Conservation (phyloP, 2,797 vertebrate genomes). For the Huso huso region DNA sequence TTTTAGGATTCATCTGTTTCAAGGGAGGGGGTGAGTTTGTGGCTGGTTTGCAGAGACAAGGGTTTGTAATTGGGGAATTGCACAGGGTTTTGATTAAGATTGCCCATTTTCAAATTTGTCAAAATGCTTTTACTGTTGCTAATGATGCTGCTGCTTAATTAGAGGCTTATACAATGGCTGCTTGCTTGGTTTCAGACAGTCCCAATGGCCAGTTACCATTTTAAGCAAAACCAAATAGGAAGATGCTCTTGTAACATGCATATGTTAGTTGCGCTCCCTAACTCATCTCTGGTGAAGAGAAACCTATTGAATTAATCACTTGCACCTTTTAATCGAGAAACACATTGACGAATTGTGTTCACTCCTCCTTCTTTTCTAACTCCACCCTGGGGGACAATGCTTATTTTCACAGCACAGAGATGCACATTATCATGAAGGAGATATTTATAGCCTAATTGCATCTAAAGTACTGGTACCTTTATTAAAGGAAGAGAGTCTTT, state of each 20-base stretch:
- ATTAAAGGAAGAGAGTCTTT: too few species aligned
- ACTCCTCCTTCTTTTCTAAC: not conserved
- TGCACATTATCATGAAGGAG: not conserved
- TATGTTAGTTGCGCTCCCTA: not conserved
- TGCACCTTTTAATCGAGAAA: conserved; percentile 1
- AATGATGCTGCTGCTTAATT: conserved; percentile 18
- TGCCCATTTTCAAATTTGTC: conserved; percentile 19
- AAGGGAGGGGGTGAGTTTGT: not conserved
- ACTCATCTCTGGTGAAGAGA: not conserved
- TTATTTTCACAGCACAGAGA: not conserved
- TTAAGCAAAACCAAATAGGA: conserved; percentile 1
- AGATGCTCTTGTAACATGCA: not conserved
- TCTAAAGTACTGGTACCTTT: too few species aligned
- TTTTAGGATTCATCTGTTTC: conserved; percentile 12
- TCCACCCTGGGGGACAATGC: not conserved
- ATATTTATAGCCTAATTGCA: too few species aligned
- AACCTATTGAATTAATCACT: conserved; percentile 4
- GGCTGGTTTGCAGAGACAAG: conserved; percentile 6
- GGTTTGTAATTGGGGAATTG: conserved; percentile 9
- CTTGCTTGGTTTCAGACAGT: too few species aligned
- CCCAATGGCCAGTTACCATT: conserved; percentile 9
- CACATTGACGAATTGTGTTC: not conserved
- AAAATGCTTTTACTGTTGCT: conserved; percentile 10
- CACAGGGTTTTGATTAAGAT: conserved; percentile 3
- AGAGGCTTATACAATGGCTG: not conserved